A percentile compares a stretch with the other conserved stretches of the same genome.
Conservation (phyloP, 1,140 invertebrate genomes). For the Araneus ventricosus region DNA sequence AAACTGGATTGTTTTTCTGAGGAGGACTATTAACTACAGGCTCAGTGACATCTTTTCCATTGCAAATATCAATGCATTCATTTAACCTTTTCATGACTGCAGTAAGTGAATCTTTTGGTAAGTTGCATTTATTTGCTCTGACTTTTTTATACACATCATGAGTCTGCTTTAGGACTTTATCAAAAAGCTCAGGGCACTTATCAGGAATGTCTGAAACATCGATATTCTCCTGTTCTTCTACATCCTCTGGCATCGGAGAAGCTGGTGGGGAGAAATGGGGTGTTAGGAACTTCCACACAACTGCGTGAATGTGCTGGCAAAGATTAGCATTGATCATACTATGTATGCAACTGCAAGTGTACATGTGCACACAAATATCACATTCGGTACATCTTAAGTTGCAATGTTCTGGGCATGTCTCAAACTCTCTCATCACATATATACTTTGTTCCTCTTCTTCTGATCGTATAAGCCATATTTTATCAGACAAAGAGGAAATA, state of each 20-base stretch:
- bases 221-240: neutral
- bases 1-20: neutral
- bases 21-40: neutral
- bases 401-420: conserved; percentile 56
- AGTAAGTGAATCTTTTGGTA: neutral
- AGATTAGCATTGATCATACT: conserved; percentile 66
- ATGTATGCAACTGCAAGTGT: conserved; percentile 51
- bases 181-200: neutral
- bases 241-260: neutral
- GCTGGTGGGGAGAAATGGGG: conserved; percentile 4
- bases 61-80: conserved; percentile 66
- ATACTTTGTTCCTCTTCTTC: neutral
- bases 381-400: conserved; percentile 49
- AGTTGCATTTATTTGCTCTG: conserved; percentile 16
- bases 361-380: conserved; percentile 64
- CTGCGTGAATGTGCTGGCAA: conserved; percentile 63
- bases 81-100: conserved; percentile 45
- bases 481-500: conserved; percentile 54
- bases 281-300: conserved; percentile 51
- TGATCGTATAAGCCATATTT: conserved; percentile 31
- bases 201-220: neutral
- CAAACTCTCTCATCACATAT: neutral
- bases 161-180: neutral
- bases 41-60: neutral
- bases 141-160: conserved; percentile 40